Evolutionary conservation across 2,888 invertebrate genomes (phyloP).

Genomic region (Helicoverpa assulta): DNA sequence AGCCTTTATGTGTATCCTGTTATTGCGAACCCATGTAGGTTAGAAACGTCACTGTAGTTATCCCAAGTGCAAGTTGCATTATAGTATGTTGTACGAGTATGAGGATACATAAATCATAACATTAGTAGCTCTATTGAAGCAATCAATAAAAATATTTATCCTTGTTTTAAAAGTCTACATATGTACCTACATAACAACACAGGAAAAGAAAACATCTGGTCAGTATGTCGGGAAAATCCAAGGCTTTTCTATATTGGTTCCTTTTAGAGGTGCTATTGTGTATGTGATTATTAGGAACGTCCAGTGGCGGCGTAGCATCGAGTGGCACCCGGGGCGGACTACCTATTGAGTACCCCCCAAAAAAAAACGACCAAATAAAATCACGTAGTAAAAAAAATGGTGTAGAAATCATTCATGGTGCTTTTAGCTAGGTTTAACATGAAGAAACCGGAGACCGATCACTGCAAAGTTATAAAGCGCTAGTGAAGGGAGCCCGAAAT

Average conservation of each 20-base stretch:
- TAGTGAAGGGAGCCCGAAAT: too few relatives aligned
- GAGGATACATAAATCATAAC: neutral
- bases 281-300: too few relatives aligned
- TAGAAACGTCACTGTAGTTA: constrained; percentile 20
- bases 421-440: too few relatives aligned
- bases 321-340: too few relatives aligned
- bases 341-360: too few relatives aligned
- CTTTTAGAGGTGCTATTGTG: neutral
- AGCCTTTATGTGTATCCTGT: constrained; percentile 32
- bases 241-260: neutral
- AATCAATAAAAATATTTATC: neutral
- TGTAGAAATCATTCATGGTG: too few relatives aligned
- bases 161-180: neutral
- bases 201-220: neutral
- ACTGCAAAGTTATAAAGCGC: too few relatives aligned
- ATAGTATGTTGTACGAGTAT: constrained; percentile 8
- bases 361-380: too few relatives aligned
- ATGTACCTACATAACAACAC: constrained; percentile 10
- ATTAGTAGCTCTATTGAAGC: constrained; percentile 5
- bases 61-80: constrained; percentile 9
- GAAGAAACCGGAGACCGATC: too few relatives aligned
- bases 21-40: neutral
- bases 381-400: too few relatives aligned
- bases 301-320: too few relatives aligned
- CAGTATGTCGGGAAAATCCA: neutral